Percentiles rank a stretch among this genome's conserved stretches.
phyloP scores from a whole-genome alignment of 2,113 vertebrate species.

The Sinocyclocheilus anshuiensis region DNA sequence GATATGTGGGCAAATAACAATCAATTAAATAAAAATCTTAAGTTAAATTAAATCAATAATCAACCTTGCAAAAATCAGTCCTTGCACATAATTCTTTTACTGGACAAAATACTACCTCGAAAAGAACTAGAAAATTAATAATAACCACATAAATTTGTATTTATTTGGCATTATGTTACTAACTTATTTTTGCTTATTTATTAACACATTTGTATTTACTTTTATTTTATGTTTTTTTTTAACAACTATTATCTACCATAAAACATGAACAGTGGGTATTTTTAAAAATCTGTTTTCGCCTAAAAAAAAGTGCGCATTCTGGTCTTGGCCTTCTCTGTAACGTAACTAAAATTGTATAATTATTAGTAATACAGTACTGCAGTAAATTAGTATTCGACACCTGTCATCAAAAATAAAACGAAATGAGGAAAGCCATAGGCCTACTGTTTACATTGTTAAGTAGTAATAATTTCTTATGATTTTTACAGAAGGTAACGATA shows the following conservation, averaged over 20 bases:
- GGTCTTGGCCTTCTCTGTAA: background rate
- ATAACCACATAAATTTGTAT: background rate
- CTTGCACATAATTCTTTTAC: background rate
- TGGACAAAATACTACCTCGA: background rate
- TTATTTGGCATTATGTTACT: background rate
- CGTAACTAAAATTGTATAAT: background rate
- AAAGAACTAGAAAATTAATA: background rate
- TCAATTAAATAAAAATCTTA: background rate
- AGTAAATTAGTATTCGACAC: background rate
- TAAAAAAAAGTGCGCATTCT: background rate
- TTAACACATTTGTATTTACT: background rate
- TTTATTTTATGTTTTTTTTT: background rate
- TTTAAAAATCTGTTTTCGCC: background rate
- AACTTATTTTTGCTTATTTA: background rate
- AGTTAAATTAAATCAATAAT: background rate
- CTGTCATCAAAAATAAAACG: background rate
- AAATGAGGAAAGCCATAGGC: background rate
- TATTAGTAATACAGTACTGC: background rate
- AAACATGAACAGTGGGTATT: background rate
- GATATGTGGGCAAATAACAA: background rate
- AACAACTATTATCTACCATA: background rate
- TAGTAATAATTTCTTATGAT: background rate
- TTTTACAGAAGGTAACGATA: background rate
- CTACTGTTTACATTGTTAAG: background rate
- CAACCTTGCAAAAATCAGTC: background rate